Base-by-base conservation (phyloP, 2,888 invertebrate species). In the Agriopis leucophaearia region DNA sequence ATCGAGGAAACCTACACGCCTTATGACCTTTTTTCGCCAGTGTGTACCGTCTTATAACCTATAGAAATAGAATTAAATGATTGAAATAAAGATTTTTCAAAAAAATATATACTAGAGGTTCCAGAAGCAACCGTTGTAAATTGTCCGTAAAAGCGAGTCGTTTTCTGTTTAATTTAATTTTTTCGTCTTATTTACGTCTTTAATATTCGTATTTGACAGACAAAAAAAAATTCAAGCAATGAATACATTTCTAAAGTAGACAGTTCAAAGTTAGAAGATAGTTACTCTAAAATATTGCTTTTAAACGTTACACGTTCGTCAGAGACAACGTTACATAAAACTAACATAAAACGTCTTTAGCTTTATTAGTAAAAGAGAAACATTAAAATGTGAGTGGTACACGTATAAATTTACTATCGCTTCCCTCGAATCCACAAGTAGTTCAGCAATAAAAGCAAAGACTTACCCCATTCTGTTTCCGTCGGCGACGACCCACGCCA, bases 401-500 rank as follows among this genome's bases (percentile, higher is more conserved):
- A 76, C 73, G 75, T 75, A 81, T 82, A 81, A 77, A 74, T 80
- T 78, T 79, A 81, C 78, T 78, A 77, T 71, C 65, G 59, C 65
- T 82, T 84, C 81, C 77, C 78, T 81, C 79, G 85, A 88, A 88
- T 88, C 88, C 81, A 90, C 89, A 90, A 90, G 89, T 88, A 86
- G 83, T 80, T 74, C 71, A 76, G 81, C 77, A 85, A 88, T 90
- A 90, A 90, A 89, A 84, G 72, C 62, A 72, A 74, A 69, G 75
- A 89, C 95, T 95, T 91, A 95, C 95, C 94, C 95, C 95, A 89
- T 95, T 95, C 95, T 95, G 90, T 83, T 85, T 81, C 82, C 84
- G 82, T 74, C 81, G 83, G 71, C 79, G 81, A 78, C 80, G 81
- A 78, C 82, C 79, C 80, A 84, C 88, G 81, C 87, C 93, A 91